A percentile compares a stretch with the other conserved stretches of the same genome.
These are phyloP conservation scores for Dichetophora obliterata DNA, from an alignment of 2,888 invertebrate genomes.

Conservation along the genomic window DNA sequence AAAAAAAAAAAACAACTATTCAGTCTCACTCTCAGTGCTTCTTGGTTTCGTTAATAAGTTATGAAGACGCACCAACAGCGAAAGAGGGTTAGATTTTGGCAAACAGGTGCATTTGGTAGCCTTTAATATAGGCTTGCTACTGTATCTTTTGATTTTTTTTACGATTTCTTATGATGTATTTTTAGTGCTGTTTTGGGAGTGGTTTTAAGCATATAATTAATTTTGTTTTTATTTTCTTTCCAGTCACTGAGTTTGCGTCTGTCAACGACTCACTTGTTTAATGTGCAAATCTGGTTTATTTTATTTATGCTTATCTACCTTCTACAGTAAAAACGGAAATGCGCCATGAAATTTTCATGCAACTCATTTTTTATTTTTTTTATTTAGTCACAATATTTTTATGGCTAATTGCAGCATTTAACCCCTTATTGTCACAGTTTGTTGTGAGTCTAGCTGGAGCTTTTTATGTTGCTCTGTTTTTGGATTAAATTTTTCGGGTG, in stretches of 20 bases:
- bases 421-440: too few relatives aligned
- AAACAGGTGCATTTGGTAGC: conserved; percentile 26
- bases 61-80: not conserved
- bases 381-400: not conserved
- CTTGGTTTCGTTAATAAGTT: not conserved
- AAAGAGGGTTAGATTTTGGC: not conserved
- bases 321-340: not conserved
- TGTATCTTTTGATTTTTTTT: not conserved
- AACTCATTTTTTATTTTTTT: not conserved
- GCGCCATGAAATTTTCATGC: conserved; percentile 2
- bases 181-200: too few relatives aligned
- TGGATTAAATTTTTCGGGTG: too few relatives aligned
- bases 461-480: too few relatives aligned
- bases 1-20: not conserved
- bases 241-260: conserved; percentile 5
- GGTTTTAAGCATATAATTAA: not conserved
- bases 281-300: not conserved
- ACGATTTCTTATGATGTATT: too few relatives aligned
- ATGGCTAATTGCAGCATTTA: too few relatives aligned
- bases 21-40: too few relatives aligned
- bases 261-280: conserved; percentile 7
- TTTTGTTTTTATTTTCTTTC: not conserved
- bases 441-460: too few relatives aligned
- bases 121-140: not conserved
- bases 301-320: not conserved